phyloP scores from a whole-genome alignment of 2,797 vertebrate species.

The Gambelia wislizenii region DNA sequence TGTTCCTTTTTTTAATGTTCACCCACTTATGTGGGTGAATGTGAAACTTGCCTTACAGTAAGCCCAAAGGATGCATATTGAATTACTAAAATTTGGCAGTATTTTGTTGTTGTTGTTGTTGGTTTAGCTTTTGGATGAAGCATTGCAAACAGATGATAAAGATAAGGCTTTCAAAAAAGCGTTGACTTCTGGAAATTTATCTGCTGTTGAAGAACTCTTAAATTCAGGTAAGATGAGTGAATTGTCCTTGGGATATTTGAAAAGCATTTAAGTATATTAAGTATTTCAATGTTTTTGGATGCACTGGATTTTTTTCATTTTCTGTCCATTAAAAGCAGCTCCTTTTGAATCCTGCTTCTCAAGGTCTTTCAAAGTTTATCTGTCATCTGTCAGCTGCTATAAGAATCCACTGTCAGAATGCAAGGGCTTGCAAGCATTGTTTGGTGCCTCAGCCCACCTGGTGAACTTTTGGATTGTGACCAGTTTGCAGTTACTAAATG shows the following conservation, averaged over 20 bases:
- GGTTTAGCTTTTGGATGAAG: conserved; percentile 68
- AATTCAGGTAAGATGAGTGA: conserved; percentile 82
- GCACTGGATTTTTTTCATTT: background rate
- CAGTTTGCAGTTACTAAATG: background rate
- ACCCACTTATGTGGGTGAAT: background rate
- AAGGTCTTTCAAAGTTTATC: background rate
- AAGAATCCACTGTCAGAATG: background rate
- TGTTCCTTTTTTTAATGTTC: background rate
- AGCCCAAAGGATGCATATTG: background rate
- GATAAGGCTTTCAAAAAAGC: conserved; percentile 85
- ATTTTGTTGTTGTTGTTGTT: conserved; percentile 16
- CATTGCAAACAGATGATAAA: conserved; percentile 67
- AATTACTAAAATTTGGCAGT: conserved; percentile 23
- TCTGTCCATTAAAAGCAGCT: background rate
- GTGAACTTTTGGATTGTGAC: background rate
- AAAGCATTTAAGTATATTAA: background rate
- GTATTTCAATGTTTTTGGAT: no score
- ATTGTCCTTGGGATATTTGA: conserved; percentile 18
- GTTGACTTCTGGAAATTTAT: conserved; percentile 81
- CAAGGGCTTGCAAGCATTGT: background rate
- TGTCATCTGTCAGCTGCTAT: background rate
- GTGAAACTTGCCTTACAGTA: background rate
- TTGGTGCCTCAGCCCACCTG: background rate
- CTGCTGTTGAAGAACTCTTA: conserved; percentile 84
- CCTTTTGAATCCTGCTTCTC: background rate